These are phyloP conservation scores for Myotis vivesi DNA, from an alignment of 2,797 vertebrate genomes.

Conservation along the genomic window DNA sequence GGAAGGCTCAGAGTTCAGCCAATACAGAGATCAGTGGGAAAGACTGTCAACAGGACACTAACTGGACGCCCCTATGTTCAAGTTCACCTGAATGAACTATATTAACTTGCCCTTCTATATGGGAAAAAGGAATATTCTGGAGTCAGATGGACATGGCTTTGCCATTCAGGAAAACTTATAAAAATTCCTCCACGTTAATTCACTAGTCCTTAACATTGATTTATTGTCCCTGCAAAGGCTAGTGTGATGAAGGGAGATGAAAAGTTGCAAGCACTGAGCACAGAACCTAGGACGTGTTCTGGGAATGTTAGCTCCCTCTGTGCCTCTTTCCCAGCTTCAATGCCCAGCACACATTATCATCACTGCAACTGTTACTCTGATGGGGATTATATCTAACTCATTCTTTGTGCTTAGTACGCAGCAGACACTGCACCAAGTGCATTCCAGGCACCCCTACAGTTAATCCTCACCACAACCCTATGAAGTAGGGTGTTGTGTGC, in stretches of 20 bases:
- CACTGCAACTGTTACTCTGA: not conserved
- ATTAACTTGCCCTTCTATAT: not conserved
- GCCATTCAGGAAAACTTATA: not conserved
- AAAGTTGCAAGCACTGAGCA: not conserved
- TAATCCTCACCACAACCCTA: not conserved
- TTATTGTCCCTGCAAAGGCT: not conserved
- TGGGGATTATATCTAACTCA: not conserved
- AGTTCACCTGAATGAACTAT: not conserved
- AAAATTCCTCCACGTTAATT: not conserved
- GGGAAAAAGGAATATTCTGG: not conserved
- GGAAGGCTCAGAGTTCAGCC: not conserved
- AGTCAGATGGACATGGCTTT: not conserved
- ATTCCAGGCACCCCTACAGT: not conserved
- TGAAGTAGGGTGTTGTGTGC: not conserved
- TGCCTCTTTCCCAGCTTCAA: not conserved
- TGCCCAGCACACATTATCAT: not conserved
- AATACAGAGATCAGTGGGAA: not conserved
- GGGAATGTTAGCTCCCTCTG: not conserved
- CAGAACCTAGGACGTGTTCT: not conserved
- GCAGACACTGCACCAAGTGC: not conserved
- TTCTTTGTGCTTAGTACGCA: not conserved
- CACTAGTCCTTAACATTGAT: not conserved
- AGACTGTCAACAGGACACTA: not conserved
- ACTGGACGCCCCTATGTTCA: not conserved
- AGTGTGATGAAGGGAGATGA: not conserved